These are phyloP conservation scores for Microplitis mediator DNA, from an alignment of 1,140 invertebrate genomes.

Conservation along the genomic window DNA sequence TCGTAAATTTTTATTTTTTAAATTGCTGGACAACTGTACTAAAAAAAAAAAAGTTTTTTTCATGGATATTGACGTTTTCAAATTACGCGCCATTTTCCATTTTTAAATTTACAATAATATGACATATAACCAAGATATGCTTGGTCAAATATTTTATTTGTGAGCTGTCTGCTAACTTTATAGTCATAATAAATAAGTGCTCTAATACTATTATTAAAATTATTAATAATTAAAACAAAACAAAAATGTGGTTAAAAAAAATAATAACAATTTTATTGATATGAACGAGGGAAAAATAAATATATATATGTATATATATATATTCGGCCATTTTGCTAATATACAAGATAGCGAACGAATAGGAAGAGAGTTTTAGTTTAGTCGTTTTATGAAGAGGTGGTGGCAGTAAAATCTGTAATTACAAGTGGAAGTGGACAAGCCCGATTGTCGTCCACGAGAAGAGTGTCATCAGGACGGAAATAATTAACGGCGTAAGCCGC, in stretches of 20 bases:
- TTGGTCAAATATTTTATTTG: no score
- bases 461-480: constrained; percentile 21
- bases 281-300: constrained; percentile 28
- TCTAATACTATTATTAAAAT: not conserved
- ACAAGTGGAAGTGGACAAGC: not conserved
- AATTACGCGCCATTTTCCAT: no score
- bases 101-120: no score
- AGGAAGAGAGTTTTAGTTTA: constrained; percentile 21
- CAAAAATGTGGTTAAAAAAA: constrained; percentile 36
- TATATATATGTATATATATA: no score
- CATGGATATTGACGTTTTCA: no score
- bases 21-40: no score
- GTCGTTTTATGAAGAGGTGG: constrained; percentile 35
- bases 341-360: constrained; percentile 29
- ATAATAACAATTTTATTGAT: constrained; percentile 1
- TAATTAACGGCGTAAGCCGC: constrained; percentile 20
- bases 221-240: not conserved
- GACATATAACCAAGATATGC: no score
- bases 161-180: no score
- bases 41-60: no score
- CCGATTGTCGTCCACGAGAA: constrained; percentile 33
- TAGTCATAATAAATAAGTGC: no score
- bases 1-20: no score
- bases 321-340: constrained; percentile 47
- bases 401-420: constrained; percentile 25